Evolutionary conservation across 2,888 invertebrate genomes (phyloP), one percentile per base, ranked within the genome.

Genomic region (Galerucella pusilla): DNA sequence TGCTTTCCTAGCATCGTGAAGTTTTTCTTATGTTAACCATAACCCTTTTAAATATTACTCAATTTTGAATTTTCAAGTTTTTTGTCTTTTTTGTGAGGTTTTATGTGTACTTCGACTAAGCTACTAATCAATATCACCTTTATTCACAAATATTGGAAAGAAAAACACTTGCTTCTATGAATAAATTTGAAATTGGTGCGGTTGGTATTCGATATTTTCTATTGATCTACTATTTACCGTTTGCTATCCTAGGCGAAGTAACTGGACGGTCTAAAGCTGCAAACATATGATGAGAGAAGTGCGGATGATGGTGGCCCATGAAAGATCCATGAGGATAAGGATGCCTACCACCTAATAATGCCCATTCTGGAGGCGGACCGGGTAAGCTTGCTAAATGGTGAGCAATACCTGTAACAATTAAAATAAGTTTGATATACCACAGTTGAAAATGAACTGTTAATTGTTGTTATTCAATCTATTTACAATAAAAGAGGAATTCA

Each of bases 341-440:
- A 88, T 85, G 91, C 82, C 87, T 81, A n/a, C 85, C 86, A 59
- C 86, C 85, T 73, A 88, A 78, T 79, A 84, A 85, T 76, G 83
- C 88, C 88, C 93, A 91, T 65, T 93, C 93, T 1, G 92, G 91
- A 28, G 92, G 91, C 88, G 91, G 93, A 0, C 92, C 91, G 11
- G 93, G 93, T 79, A 93, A 88, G 3, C 93, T 93, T 9, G 93
- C 93, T 78, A 94, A 85, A 85, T 94, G 94, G 83, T 94, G 94
- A 0, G 94, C 94, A 83, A 94, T 93, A 79, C 94, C 94, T 94
- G 88, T 1, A 87, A 88, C n/a, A 64, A 64, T 20, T 6, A 16
- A 57, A 57, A 20, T 20, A 7, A 57, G 16, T 57, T 57, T 9
- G 1, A 57, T 9, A 16, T 9, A 57, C n/a, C 16, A n/a, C 16